These are phyloP conservation scores for Drosophila santomea DNA, from an alignment of 1,140 invertebrate genomes.

Conservation along the genomic window DNA sequence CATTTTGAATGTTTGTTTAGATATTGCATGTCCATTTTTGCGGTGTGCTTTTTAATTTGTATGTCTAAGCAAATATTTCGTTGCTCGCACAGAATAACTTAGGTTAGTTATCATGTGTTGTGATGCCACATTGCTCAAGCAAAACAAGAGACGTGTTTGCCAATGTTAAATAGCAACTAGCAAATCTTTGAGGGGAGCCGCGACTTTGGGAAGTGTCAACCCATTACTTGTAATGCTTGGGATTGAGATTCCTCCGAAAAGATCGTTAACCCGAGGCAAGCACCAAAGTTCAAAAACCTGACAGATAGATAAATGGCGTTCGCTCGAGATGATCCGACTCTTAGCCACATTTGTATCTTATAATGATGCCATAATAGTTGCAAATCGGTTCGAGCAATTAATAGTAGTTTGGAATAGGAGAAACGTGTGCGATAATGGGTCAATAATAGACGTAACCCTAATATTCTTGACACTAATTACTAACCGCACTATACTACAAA, in stretches of 20 bases:
- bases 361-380: constrained; percentile 53
- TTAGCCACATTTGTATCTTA: constrained; percentile 32
- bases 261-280: constrained; percentile 54
- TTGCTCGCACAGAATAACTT: constrained; percentile 28
- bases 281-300: constrained; percentile 41
- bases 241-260: neutral
- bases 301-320: constrained; percentile 45
- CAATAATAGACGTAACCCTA: constrained; percentile 12
- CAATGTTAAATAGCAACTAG: constrained; percentile 22
- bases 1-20: constrained; percentile 6
- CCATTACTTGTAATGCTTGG: neutral
- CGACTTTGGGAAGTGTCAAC: constrained; percentile 17
- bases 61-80: constrained; percentile 45
- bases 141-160: constrained; percentile 36
- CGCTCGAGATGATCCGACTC: constrained; percentile 8
- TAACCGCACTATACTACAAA: constrained; percentile 9
- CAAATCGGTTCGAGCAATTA: constrained; percentile 58
- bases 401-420: constrained; percentile 44
- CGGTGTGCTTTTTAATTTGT: constrained; percentile 7
- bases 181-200: constrained; percentile 9
- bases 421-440: constrained; percentile 53
- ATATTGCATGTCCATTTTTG: constrained; percentile 8
- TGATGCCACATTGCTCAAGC: constrained; percentile 10
- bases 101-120: constrained; percentile 40
- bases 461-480: constrained; percentile 29